A percentile compares a stretch with the other conserved stretches of the same genome.
Conservation (phyloP, 2,113 vertebrate species). For the Ciconia maguari region DNA sequence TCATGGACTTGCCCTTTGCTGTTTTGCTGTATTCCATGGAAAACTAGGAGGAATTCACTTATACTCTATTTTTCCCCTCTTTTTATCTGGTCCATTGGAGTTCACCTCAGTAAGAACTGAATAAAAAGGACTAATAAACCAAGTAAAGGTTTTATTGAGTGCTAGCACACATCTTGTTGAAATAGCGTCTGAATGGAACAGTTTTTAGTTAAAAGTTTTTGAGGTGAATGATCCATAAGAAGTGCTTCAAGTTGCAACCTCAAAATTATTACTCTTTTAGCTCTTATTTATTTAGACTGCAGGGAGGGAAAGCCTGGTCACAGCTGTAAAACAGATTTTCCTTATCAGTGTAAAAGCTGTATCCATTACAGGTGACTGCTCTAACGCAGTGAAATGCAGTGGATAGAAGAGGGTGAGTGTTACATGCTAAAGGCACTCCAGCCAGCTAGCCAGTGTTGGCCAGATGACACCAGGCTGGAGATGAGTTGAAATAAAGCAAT, state of each 20-base stretch:
- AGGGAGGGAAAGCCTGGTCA: neutral
- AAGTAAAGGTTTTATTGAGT: neutral
- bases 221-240: neutral
- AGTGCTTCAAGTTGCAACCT: neutral
- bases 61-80: neutral
- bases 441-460: neutral
- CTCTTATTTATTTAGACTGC: neutral
- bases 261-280: neutral
- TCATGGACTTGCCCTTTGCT: neutral
- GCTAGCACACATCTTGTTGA: neutral
- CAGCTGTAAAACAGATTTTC: neutral
- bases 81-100: neutral
- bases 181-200: neutral
- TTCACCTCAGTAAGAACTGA: neutral
- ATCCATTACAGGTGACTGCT: neutral
- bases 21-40: neutral
- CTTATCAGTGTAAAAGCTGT: neutral
- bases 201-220: neutral
- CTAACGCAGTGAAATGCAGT: neutral
- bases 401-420: neutral
- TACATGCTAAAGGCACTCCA: neutral
- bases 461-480: neutral
- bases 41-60: neutral
- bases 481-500: neutral
- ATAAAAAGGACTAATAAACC: neutral